These are phyloP conservation scores for Fregata magnificens DNA, from an alignment of 2,113 vertebrate genomes.

Conservation along the genomic window DNA sequence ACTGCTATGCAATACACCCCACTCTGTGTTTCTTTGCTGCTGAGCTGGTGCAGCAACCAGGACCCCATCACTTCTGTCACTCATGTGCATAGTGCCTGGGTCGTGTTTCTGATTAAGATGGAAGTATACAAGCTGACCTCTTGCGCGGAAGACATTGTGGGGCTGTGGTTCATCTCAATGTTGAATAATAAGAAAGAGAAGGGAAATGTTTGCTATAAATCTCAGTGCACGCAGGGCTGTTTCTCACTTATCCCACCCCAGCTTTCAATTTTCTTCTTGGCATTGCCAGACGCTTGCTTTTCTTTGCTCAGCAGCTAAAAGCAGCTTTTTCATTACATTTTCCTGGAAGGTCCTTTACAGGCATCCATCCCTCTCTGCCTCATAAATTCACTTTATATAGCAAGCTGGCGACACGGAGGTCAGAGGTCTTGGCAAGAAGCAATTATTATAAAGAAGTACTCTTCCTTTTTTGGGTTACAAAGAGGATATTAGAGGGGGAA, in stretches of 20 bases:
- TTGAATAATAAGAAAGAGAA: conserved; percentile 59
- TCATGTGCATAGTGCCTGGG: background rate
- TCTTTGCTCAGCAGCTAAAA: conserved; percentile 55
- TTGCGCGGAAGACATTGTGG: background rate
- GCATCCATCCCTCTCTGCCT: conserved; percentile 40
- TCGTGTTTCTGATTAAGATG: background rate
- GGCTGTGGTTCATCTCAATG: conserved; percentile 14
- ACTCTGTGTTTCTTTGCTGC: background rate
- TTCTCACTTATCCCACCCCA: conserved; percentile 18
- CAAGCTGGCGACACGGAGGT: background rate
- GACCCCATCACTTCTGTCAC: background rate
- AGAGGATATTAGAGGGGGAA: background rate
- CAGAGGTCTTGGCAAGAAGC: conserved; percentile 47
- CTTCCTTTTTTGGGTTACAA: background rate
- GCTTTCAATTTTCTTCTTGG: conserved; percentile 60
- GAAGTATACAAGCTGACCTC: background rate
- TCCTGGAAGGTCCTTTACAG: conserved; percentile 52
- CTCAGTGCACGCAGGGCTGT: background rate
- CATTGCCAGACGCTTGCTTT: conserved; percentile 6
- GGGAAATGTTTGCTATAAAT: conserved; percentile 51
- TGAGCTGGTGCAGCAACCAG: background rate
- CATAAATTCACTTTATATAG: conserved; percentile 66
- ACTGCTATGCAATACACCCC: background rate
- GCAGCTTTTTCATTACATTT: conserved; percentile 64
- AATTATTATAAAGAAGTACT: conserved; percentile 28